Percentiles rank a stretch among this genome's conserved stretches.
These are phyloP conservation scores for Dermolepida albohirtum DNA, from an alignment of 2,888 invertebrate species.

Conservation along the genomic window DNA sequence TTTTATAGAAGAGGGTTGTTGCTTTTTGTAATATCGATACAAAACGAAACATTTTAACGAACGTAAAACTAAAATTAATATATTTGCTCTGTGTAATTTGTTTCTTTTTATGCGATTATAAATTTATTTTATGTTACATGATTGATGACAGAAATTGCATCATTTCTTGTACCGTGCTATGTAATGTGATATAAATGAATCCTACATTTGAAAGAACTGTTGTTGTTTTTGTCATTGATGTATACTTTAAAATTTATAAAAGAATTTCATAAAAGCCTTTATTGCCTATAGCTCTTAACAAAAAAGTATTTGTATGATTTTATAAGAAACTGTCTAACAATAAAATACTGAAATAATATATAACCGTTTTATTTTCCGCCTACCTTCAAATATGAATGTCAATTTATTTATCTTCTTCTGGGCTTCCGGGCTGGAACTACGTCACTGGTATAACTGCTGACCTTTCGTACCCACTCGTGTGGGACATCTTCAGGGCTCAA, in stretches of 20 bases:
- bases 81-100: background rate
- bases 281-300: constrained; percentile 25
- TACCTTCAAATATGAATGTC: no score
- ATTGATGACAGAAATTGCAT: background rate
- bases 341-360: constrained; percentile 13
- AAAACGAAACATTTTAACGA: constrained; percentile 11
- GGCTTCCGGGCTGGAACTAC: no score
- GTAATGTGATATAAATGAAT: constrained; percentile 20
- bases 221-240: background rate
- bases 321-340: constrained; percentile 24
- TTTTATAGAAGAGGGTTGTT: constrained; percentile 48
- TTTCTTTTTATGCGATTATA: constrained; percentile 12
- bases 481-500: no score
- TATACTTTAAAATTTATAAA: background rate
- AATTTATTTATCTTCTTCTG: no score
- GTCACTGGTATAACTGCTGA: no score
- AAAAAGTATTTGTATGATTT: constrained; percentile 17
- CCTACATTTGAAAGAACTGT: constrained; percentile 1
- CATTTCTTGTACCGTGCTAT: background rate
- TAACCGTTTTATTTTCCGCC: background rate
- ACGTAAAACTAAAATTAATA: background rate
- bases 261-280: constrained; percentile 10
- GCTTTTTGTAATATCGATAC: constrained; percentile 39
- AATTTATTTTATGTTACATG: background rate
- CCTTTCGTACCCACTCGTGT: no score